phyloP scores from a whole-genome alignment of 2,888 invertebrate species.

The Sympetrum striolatum region DNA sequence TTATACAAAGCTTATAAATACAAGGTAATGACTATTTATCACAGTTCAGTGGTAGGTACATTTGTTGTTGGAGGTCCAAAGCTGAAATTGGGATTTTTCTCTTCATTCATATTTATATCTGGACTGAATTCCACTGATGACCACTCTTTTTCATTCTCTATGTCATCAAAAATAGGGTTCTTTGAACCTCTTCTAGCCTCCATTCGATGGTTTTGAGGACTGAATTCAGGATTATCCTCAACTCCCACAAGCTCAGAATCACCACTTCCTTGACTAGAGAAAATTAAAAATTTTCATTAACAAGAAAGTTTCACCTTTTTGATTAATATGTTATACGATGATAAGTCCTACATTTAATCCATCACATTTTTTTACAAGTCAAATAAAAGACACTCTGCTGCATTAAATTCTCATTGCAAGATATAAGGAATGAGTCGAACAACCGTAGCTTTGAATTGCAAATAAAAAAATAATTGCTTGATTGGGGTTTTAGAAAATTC shows the following conservation, averaged over 20 bases:
- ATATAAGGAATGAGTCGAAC: too few relatives aligned
- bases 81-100: background rate
- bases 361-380: too few relatives aligned
- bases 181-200: background rate
- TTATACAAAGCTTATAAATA: background rate
- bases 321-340: too few relatives aligned
- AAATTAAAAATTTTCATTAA: too few relatives aligned
- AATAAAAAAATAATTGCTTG: too few relatives aligned
- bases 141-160: background rate
- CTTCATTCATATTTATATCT: background rate
- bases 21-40: background rate
- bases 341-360: too few relatives aligned
- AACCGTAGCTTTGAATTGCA: too few relatives aligned
- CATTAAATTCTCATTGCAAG: too few relatives aligned
- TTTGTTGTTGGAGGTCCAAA: background rate
- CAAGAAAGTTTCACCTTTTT: too few relatives aligned
- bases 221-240: slow-evolving; percentile 71
- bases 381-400: too few relatives aligned
- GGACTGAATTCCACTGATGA: background rate
- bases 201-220: background rate
- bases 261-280: slow-evolving; percentile 65
- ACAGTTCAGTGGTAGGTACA: slow-evolving; percentile 1
- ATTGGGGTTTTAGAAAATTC: too few relatives aligned
- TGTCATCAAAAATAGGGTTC: background rate
- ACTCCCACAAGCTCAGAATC: slow-evolving; percentile 73